A percentile compares a stretch with the other conserved stretches of the same genome.
Conservation (phyloP, 2,888 invertebrate species). For the Chloroclystis v-ata region DNA sequence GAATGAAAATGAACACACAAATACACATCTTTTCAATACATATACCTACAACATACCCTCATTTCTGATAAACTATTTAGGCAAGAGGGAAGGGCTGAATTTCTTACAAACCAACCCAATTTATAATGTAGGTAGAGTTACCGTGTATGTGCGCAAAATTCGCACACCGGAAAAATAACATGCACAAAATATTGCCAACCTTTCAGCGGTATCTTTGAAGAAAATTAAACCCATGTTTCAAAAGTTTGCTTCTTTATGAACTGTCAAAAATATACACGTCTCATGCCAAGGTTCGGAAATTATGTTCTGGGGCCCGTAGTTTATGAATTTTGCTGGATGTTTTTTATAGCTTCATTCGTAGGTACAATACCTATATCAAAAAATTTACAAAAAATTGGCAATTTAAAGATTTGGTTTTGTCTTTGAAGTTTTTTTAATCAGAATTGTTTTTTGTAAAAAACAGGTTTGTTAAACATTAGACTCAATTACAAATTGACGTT, state of each 20-base stretch:
- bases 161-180: conserved; percentile 15
- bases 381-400: no score
- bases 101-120: conserved; percentile 15
- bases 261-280: conserved; percentile 10
- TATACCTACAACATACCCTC: conserved; percentile 13
- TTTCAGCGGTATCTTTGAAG: conserved; percentile 14
- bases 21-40: conserved; percentile 16
- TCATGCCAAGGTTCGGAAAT: not conserved
- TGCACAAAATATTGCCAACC: conserved; percentile 5
- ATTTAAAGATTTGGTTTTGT: no score
- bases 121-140: conserved; percentile 16
- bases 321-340: no score
- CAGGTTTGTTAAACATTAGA: no score
- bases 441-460: no score
- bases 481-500: no score
- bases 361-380: no score
- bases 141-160: not conserved
- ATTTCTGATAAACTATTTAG: conserved; percentile 22
- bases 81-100: conserved; percentile 14
- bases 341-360: no score
- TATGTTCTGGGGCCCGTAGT: not conserved
- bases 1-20: not conserved
- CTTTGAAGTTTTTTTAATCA: no score
- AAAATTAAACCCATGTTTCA: conserved; percentile 8
- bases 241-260: conserved; percentile 14